phyloP scores from a whole-genome alignment of 2,888 invertebrate genomes.

The Margaritifera margaritifera region DNA sequence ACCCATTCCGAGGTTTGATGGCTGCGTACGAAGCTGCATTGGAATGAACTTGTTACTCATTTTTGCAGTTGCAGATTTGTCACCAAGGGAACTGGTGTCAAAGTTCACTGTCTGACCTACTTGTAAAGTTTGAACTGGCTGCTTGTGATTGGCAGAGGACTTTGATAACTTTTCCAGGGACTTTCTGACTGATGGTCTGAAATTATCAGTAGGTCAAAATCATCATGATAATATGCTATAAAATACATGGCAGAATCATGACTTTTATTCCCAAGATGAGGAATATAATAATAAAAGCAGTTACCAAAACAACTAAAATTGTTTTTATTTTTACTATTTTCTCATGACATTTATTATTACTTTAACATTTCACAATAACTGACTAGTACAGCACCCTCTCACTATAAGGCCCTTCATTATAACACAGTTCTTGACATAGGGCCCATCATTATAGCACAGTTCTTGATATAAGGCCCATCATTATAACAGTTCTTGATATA shows the following conservation, averaged over 20 bases:
- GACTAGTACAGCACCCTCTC: no score
- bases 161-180: conserved; percentile 36
- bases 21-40: conserved; percentile 68
- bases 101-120: conserved; percentile 33
- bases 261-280: neutral
- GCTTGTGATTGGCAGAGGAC: neutral
- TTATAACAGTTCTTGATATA: no score
- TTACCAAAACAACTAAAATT: no score
- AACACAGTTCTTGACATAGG: no score
- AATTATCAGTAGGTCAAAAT: neutral
- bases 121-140: conserved; percentile 20
- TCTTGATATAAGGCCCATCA: no score
- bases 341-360: no score
- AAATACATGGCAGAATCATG: neutral
- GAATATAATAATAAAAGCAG: no score
- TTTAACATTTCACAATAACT: no score
- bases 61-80: conserved; percentile 32
- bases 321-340: no score
- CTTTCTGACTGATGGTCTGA: conserved; percentile 27
- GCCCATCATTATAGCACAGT: no score
- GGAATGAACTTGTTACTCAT: conserved; percentile 66
- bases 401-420: no score
- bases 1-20: conserved; percentile 60
- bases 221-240: neutral
- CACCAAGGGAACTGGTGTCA: conserved; percentile 42